A percentile compares a stretch with the other conserved stretches of the same genome.
Evolutionary conservation across 2,888 invertebrate genomes (phyloP).

Genomic region (Nomada lathburiana): DNA sequence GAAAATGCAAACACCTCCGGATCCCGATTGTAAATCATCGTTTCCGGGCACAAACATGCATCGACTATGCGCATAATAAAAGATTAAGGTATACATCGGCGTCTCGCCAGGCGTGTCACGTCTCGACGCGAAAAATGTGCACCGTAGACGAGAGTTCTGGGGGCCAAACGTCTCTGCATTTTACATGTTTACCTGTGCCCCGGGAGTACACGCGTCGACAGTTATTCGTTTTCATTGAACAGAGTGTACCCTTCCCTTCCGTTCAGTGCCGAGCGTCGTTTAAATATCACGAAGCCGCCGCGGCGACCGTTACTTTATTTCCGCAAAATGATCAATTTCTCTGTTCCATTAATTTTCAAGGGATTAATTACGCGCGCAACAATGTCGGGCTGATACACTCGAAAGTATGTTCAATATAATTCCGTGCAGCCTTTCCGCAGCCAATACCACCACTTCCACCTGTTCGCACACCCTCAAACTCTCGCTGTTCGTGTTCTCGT

Average conservation of each 20-base stretch:
- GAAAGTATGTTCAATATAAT: neutral
- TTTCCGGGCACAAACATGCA: constrained; percentile 24
- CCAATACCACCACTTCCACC: neutral
- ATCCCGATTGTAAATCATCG: constrained; percentile 35
- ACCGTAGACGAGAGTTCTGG: constrained; percentile 9
- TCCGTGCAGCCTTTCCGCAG: neutral
- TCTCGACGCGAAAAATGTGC: constrained; percentile 44
- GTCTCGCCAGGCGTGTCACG: constrained; percentile 41
- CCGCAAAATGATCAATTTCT: too few species aligned
- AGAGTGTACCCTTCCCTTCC: neutral
- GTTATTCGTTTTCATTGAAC: constrained; percentile 40
- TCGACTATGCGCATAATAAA: constrained; percentile 53
- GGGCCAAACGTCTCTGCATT: constrained; percentile 19
- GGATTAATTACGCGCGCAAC: too few species aligned
- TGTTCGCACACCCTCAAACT: neutral
- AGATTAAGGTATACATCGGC: constrained; percentile 41
- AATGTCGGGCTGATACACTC: too few species aligned
- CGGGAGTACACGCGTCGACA: constrained; percentile 42
- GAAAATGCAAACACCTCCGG: constrained; percentile 24
- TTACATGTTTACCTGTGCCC: constrained; percentile 53
- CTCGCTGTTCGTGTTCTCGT: neutral
- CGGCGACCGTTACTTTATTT: too few species aligned
- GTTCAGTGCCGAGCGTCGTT: constrained; percentile 25
- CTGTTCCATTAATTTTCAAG: too few species aligned
- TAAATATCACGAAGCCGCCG: neutral